phyloP scores from a whole-genome alignment of 2,113 vertebrate species.

The Poeciliopsis occidentalis region DNA sequence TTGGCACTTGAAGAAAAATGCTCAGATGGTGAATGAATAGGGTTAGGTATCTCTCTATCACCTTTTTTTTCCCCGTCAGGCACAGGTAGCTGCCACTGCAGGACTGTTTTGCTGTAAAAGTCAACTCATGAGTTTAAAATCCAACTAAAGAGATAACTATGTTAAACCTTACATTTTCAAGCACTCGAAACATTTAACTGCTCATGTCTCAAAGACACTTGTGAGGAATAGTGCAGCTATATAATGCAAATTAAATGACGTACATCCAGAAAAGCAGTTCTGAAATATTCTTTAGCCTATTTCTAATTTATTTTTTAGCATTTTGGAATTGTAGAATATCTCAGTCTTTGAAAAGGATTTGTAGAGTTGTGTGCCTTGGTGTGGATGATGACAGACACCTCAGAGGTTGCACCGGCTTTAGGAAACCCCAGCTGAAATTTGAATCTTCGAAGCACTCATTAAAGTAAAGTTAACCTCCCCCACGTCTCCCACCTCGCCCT shows the following conservation, averaged over 20 bases:
- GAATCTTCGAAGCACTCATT: constrained; percentile 65
- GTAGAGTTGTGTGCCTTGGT: neutral
- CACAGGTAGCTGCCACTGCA: too few relatives aligned
- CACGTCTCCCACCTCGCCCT: constrained; percentile 20
- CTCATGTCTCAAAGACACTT: too few relatives aligned
- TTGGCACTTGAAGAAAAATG: too few relatives aligned
- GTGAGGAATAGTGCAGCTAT: too few relatives aligned
- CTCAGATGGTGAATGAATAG: neutral
- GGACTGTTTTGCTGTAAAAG: too few relatives aligned
- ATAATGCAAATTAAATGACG: neutral
- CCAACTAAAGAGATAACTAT: too few relatives aligned
- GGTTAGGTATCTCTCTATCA: neutral
- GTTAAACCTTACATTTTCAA: too few relatives aligned
- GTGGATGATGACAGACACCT: constrained; percentile 8
- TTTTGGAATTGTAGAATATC: neutral
- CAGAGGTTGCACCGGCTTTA: constrained; percentile 37
- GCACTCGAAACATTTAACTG: too few relatives aligned
- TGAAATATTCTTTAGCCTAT: neutral
- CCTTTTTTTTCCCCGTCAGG: neutral
- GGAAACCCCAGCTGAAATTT: constrained; percentile 54
- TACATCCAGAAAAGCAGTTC: neutral
- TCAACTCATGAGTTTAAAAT: too few relatives aligned
- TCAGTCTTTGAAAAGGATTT: neutral
- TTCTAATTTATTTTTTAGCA: neutral
- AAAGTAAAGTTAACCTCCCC: constrained; percentile 66